phyloP scores from a whole-genome alignment of 2,888 invertebrate species.

The Lissocephala sabroskyi region DNA sequence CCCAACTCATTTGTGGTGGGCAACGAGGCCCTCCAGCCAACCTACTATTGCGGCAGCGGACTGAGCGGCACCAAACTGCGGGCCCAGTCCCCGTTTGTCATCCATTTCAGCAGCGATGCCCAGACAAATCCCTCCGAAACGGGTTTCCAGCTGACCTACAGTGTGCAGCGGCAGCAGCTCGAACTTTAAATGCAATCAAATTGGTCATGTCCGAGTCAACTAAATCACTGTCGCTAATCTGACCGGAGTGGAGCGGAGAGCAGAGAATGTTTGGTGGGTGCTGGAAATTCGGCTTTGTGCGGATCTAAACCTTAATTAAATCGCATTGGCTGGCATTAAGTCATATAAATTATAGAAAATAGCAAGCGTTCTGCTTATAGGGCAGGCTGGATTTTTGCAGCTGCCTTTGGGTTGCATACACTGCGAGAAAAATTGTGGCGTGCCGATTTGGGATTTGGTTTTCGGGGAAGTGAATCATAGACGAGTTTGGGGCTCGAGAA shows the following conservation, averaged over 20 bases:
- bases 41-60: conserved; percentile 59
- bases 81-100: conserved; percentile 76
- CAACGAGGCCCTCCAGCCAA: conserved; percentile 41
- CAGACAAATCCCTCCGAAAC: conserved; percentile 40
- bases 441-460: too few species aligned
- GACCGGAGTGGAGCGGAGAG: conserved; percentile 24
- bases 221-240: conserved; percentile 29
- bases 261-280: conserved; percentile 1
- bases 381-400: too few species aligned
- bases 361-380: too few species aligned
- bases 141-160: conserved; percentile 47
- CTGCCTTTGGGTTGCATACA: too few species aligned
- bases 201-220: conserved; percentile 13
- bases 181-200: conserved; percentile 12
- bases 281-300: neutral
- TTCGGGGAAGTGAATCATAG: too few species aligned
- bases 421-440: too few species aligned
- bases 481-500: too few species aligned
- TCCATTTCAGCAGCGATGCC: conserved; percentile 75
- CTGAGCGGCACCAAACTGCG: conserved; percentile 33
- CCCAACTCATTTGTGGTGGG: conserved; percentile 73
- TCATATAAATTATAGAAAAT: conserved; percentile 11
- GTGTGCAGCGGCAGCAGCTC: conserved; percentile 20
- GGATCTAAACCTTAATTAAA: conserved; percentile 8
- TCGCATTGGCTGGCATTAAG: conserved; percentile 8